Conservation (phyloP, 2,888 invertebrate species). For the Pheosia tremula region DNA sequence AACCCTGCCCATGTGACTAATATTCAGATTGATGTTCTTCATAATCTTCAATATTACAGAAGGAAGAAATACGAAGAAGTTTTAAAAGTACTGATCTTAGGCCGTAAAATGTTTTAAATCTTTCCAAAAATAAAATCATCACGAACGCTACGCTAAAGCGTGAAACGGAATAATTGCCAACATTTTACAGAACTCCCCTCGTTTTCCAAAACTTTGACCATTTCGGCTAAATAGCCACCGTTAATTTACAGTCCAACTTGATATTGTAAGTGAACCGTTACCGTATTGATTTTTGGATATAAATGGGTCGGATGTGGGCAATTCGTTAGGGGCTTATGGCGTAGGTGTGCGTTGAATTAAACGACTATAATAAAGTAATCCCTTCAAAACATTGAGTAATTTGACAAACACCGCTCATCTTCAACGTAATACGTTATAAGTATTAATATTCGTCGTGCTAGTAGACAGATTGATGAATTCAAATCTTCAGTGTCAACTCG, state of each 20-base stretch:
- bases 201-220: conserved; percentile 6
- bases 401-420: no score
- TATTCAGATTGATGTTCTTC: no score
- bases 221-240: conserved; percentile 6
- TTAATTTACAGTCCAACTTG: conserved; percentile 9
- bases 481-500: no score
- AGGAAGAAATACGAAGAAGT: no score
- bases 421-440: no score
- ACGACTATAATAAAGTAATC: no score
- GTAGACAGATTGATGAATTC: no score
- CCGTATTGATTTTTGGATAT: conserved; percentile 4
- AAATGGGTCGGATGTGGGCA: not conserved
- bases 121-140: not conserved
- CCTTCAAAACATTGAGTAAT: no score
- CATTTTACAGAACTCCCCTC: conserved; percentile 6
- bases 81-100: not conserved
- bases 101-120: not conserved
- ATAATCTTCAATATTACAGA: no score
- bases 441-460: no score
- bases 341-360: not conserved
- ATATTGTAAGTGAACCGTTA: conserved; percentile 8
- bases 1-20: no score
- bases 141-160: not conserved
- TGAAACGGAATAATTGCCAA: conserved; percentile 4
- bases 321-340: not conserved